Conservation (phyloP, 2,888 invertebrate genomes). For the Rhagonycha fulva region DNA sequence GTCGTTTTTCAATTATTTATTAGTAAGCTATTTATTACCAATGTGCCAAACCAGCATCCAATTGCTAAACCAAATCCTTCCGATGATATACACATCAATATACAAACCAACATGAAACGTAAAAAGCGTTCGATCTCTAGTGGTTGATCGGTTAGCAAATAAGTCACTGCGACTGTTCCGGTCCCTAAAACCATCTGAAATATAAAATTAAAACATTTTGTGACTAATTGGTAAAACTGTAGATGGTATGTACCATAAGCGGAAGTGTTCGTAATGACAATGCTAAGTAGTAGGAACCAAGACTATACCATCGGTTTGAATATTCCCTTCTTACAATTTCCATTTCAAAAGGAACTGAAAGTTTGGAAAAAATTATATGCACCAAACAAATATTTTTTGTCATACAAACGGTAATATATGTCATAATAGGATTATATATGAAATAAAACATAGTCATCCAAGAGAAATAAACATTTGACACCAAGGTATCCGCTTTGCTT, state of each 20-base stretch:
- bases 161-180: conserved; percentile 59
- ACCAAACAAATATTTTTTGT: conserved; percentile 46
- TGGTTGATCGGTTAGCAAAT: conserved; percentile 68
- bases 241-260: conserved; percentile 31
- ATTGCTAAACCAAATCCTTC: conserved; percentile 75
- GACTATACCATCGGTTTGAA: conserved; percentile 69
- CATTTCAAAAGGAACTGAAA: conserved; percentile 65
- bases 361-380: not conserved
- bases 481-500: conserved; percentile 60
- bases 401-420: conserved; percentile 63
- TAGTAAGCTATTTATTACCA: conserved; percentile 55
- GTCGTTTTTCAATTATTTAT: not conserved
- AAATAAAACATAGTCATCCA: conserved; percentile 64
- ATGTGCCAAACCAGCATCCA: conserved; percentile 63
- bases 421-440: conserved; percentile 68
- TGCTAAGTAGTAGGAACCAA: conserved; percentile 66
- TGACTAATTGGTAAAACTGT: not conserved
- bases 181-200: conserved; percentile 53
- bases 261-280: conserved; percentile 62
- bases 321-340: conserved; percentile 64
- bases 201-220: not conserved
- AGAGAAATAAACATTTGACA: conserved; percentile 66
- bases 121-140: conserved; percentile 64
- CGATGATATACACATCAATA: conserved; percentile 67
- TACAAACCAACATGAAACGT: conserved; percentile 62